Base-by-base conservation (phyloP, 2,888 invertebrate species). In the Nomada hirtipes region DNA sequence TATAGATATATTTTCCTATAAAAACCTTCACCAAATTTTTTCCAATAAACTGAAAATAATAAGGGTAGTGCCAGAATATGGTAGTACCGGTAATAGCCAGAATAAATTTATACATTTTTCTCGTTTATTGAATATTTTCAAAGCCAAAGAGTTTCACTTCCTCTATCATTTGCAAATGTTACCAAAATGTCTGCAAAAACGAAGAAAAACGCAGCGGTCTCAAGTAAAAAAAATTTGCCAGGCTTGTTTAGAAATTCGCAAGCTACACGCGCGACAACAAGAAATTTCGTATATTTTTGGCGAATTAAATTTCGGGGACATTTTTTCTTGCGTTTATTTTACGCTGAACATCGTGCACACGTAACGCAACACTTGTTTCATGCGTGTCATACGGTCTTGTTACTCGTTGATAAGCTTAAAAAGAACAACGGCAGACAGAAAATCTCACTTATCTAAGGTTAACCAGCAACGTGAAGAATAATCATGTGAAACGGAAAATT, bases 391-490 rank as follows among this genome's bases (percentile, higher is more conserved):
- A 36, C 53, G 36, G 18, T 65, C 29, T 29, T 20, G 67, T 42
- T 67, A 18, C 20, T 1, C 4, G 18, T 36, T 42, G 68, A 68
- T 68, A 55, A 68, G 50, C 15, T 15, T 29, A 20, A n/a, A n/a
- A 67, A 52, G 52, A 67, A 67, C 20, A 52, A 67, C 29, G 18
- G n/a, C 26, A 10, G 29, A 52, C 42, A 68, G 20, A 36, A 42
- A 55, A 42, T 23, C 55, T 10, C 42, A 68, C 55, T 67, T 67
- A 67, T 55, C 53, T 67, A 67, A 53, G 15, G 53, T 36, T 23
- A 26, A 23, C 20, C 36, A 67, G 13, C 29, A n/a, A 53, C 53
- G 53, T 53, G 47, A 65, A 18, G 11, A 7, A 50, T 11, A n/a
- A 29, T 65, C 50, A 15, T n/a, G 7, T n/a, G 29, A 50, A n/a